Conservation (phyloP, 1,140 invertebrate genomes). For the Cydia strobilella region DNA sequence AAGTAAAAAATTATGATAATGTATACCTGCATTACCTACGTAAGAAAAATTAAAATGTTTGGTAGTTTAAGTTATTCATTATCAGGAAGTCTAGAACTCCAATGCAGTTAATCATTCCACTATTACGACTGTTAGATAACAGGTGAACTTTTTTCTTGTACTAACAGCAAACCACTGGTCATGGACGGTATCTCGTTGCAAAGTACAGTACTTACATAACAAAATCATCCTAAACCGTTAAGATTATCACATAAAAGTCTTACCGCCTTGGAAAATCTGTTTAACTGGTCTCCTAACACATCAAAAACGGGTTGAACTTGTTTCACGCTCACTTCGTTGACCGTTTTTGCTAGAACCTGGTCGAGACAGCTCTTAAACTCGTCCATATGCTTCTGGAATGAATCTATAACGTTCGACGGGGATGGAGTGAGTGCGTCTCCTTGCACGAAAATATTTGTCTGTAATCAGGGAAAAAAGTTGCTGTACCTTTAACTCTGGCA, state of each 20-base stretch:
- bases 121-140: no score
- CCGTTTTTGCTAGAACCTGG: slow-evolving; percentile 49
- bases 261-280: slow-evolving; percentile 65
- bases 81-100: no score
- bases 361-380: slow-evolving; percentile 58
- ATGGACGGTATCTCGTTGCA: no score
- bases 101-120: no score
- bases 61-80: no score
- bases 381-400: slow-evolving; percentile 53
- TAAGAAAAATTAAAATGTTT: no score
- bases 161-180: no score
- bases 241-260: slow-evolving; percentile 32
- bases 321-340: slow-evolving; percentile 54
- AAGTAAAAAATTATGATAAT: no score
- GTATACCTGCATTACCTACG: no score
- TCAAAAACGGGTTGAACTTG: slow-evolving; percentile 60
- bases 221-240: no score
- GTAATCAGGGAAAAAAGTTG: slow-evolving; percentile 35
- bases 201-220: no score
- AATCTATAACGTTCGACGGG: slow-evolving; percentile 45
- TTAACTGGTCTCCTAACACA: slow-evolving; percentile 55
- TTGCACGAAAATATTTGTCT: slow-evolving; percentile 51
- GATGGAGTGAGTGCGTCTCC: slow-evolving; percentile 39
- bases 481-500: slow-evolving; percentile 13
- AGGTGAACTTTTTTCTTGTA: no score